These are phyloP conservation scores for Sclerodermus sp. DNA, from an alignment of 2,888 invertebrate genomes.

Conservation along the genomic window DNA sequence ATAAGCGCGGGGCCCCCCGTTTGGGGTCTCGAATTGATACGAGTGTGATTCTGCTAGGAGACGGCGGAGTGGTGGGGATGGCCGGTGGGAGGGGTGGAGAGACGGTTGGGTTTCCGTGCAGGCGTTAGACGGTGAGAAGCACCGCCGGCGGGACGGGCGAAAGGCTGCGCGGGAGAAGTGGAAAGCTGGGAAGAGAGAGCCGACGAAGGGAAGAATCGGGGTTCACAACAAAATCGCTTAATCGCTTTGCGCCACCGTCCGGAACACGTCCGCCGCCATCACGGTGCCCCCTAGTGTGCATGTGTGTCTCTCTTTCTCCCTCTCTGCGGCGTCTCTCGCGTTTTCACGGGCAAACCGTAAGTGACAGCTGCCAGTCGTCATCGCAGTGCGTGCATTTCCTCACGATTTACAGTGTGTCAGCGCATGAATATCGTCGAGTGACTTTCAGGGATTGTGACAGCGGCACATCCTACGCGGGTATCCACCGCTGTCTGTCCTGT, in stretches of 20 bases:
- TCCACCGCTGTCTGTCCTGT: conserved; percentile 21
- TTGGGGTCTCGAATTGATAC: conserved; percentile 3
- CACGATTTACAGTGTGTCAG: conserved; percentile 6
- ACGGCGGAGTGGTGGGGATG: conserved; percentile 12
- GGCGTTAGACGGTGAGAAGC: conserved; percentile 43
- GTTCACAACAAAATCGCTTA: conserved; percentile 59
- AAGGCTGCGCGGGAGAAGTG: conserved; percentile 52
- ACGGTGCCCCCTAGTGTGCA: conserved; percentile 41
- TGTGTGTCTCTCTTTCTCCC: conserved; percentile 23
- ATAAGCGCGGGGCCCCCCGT: no score
- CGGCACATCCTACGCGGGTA: conserved; percentile 7
- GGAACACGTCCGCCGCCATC: conserved; percentile 40
- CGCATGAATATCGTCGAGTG: no score
- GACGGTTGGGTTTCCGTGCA: conserved; percentile 44
- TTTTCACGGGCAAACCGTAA: conserved; percentile 41
- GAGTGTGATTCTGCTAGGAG: conserved; percentile 23
- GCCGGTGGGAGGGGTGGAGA: conserved; percentile 18
- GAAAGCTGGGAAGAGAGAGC: conserved; percentile 43
- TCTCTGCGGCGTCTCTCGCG: conserved; percentile 23
- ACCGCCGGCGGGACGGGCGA: conserved; percentile 47
- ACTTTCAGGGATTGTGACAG: no score
- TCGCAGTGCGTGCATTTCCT: conserved; percentile 30
- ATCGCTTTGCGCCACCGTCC: conserved; percentile 57
- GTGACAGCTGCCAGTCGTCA: conserved; percentile 45
- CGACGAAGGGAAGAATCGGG: conserved; percentile 50